These are phyloP conservation scores for Catharus minimus DNA, from an alignment of 2,113 vertebrate species.

Conservation along the genomic window DNA sequence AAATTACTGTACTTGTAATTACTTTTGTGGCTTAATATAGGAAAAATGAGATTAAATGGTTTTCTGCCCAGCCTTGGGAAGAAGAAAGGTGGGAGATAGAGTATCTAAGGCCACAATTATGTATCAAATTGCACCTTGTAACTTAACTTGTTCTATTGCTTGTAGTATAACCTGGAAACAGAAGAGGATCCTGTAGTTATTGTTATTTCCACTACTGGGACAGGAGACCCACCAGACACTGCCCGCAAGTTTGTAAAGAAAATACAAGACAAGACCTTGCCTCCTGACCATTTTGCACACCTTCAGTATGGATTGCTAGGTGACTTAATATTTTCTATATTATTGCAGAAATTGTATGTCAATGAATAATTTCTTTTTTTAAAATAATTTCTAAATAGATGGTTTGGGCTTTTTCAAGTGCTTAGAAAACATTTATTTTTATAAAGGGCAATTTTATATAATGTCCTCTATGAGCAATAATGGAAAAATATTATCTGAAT, in stretches of 20 bases:
- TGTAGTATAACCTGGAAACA: constrained; percentile 87
- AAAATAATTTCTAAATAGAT: not conserved
- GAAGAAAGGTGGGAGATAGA: not conserved
- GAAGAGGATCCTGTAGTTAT: constrained; percentile 88
- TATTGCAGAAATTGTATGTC: not conserved
- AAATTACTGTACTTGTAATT: not conserved
- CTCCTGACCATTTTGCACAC: constrained; percentile 80
- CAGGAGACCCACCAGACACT: constrained; percentile 91
- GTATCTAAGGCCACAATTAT: not conserved
- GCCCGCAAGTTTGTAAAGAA: constrained; percentile 83
- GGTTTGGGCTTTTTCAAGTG: not conserved
- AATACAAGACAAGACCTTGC: constrained; percentile 80
- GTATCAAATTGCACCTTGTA: not conserved
- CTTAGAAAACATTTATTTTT: not conserved
- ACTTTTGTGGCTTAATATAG: not conserved
- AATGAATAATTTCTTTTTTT: not conserved
- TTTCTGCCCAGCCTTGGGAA: not conserved
- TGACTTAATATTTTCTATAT: constrained; percentile 49
- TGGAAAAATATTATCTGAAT: not conserved
- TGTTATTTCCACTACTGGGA: constrained; percentile 92
- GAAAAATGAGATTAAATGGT: not conserved
- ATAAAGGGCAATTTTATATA: not conserved
- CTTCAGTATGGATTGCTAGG: constrained; percentile 90
- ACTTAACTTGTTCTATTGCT: constrained; percentile 12
- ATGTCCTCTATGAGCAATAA: not conserved